Percentiles rank a stretch among this genome's conserved stretches.
Evolutionary conservation across 2,113 vertebrate genomes (phyloP).

Genomic region (Ailuropoda melanoleuca): DNA sequence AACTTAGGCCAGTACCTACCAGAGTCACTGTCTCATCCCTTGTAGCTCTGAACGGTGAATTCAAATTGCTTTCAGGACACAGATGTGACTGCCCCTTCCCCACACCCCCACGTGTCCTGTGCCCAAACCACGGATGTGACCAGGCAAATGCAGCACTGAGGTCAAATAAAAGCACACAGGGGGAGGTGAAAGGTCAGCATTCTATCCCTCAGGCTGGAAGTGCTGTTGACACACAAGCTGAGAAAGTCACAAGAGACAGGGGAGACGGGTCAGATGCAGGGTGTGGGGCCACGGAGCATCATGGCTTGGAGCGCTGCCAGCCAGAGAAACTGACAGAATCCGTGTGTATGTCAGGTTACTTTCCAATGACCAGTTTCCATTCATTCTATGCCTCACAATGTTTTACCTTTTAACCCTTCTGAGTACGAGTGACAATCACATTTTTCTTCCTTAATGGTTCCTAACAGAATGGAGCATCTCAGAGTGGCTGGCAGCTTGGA

Average conservation of each 20-base stretch:
- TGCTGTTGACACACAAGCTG: background rate
- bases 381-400: background rate
- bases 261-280: accelerated
- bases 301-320: accelerated
- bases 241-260: background rate
- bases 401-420: background rate
- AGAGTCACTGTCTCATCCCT: background rate
- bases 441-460: background rate
- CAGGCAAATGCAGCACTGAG: background rate
- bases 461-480: background rate
- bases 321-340: no score
- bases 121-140: accelerated
- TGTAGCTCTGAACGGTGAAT: background rate
- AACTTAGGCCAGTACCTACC: background rate
- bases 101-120: no score
- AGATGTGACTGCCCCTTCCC: no score
- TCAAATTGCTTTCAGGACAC: background rate
- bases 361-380: background rate
- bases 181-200: background rate
- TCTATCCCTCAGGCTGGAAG: background rate
- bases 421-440: background rate
- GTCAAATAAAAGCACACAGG: background rate
- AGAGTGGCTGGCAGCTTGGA: background rate
- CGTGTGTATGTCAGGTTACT: accelerated
- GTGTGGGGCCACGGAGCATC: accelerated